Conservation (phyloP, 2,797 vertebrate species). For the Centroberyx gerrardi region DNA sequence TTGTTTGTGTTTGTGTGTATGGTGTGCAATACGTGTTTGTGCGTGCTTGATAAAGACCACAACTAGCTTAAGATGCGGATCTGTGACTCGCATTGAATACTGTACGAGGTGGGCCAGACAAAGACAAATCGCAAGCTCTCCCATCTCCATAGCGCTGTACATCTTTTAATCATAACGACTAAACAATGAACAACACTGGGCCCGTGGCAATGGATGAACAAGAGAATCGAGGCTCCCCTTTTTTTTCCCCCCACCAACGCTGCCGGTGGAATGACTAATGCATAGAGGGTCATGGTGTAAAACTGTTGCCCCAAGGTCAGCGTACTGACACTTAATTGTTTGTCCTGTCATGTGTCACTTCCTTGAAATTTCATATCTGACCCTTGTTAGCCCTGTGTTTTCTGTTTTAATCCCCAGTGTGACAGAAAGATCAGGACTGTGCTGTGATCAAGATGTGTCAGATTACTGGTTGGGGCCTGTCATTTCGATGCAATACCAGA, state of each 20-base stretch:
- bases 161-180: slow-evolving; percentile 84
- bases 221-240: slow-evolving; percentile 28
- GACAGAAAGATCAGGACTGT: slow-evolving; percentile 83
- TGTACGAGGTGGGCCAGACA: slow-evolving; percentile 69
- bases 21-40: background rate
- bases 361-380: slow-evolving; percentile 85
- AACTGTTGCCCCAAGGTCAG: slow-evolving; percentile 84
- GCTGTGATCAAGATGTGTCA: slow-evolving; percentile 84
- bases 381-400: slow-evolving; percentile 79
- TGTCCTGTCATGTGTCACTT: slow-evolving; percentile 87
- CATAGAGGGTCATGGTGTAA: slow-evolving; percentile 80
- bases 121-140: slow-evolving; percentile 74
- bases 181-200: slow-evolving; percentile 83
- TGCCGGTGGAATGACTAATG: slow-evolving; percentile 79
- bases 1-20: background rate
- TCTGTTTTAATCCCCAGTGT: slow-evolving; percentile 84
- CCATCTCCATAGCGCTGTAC: slow-evolving; percentile 79
- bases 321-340: slow-evolving; percentile 85
- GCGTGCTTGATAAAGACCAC: slow-evolving; percentile 32
- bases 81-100: slow-evolving; percentile 53
- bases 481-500: slow-evolving; percentile 70
- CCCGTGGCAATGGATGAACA: slow-evolving; percentile 60
- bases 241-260: slow-evolving; percentile 46
- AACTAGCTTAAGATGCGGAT: slow-evolving; percentile 30
- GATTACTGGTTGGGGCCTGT: slow-evolving; percentile 82